phyloP scores from a whole-genome alignment of 2,113 vertebrate genomes.

The Physeter macrocephalus region DNA sequence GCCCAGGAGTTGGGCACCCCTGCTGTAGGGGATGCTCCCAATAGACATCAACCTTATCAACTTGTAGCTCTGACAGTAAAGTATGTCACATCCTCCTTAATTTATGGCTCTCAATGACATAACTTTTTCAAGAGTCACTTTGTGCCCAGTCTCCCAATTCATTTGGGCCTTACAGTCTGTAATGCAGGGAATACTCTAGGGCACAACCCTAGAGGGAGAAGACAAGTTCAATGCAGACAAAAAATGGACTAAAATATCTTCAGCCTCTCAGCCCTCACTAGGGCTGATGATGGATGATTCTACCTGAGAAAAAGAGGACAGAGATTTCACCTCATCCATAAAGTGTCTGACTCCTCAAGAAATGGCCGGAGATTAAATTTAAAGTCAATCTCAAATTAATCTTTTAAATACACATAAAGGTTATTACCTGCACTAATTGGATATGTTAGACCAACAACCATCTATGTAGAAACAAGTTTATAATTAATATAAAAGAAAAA shows the following conservation, averaged over 20 bases:
- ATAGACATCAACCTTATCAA: background rate
- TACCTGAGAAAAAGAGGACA: background rate
- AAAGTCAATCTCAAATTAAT: background rate
- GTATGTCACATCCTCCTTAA: background rate
- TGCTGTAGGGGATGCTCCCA: background rate
- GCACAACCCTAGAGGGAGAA: background rate
- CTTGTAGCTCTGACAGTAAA: background rate
- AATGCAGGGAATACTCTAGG: background rate
- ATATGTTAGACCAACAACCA: background rate
- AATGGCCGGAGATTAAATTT: background rate
- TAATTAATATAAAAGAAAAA: background rate
- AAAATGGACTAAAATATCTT: background rate
- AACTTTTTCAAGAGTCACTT: background rate
- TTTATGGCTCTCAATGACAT: background rate
- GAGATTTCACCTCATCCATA: background rate
- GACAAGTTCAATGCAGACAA: background rate
- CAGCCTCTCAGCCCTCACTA: background rate
- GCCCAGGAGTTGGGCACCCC: too few relatives aligned
- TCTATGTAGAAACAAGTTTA: background rate
- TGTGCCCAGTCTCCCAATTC: background rate
- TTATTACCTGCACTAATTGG: background rate
- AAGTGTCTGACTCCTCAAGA: background rate
- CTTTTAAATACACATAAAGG: constrained; percentile 23
- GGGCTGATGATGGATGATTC: background rate
- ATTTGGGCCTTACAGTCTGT: background rate